Evolutionary conservation across 2,797 vertebrate species (phyloP), one percentile per base, ranked within the genome.

Genomic region (Psittacula echo): DNA sequence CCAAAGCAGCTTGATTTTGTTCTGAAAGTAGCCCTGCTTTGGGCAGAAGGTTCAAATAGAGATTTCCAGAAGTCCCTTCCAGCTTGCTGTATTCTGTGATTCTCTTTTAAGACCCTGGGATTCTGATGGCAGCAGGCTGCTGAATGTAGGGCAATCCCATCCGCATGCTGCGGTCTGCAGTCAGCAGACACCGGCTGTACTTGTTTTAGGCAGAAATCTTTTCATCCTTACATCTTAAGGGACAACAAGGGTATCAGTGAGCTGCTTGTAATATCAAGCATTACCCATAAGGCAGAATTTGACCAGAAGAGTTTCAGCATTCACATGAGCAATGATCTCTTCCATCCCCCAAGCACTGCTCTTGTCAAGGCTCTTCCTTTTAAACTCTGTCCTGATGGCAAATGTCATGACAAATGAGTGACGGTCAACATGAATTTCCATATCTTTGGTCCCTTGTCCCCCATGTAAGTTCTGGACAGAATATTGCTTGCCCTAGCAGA

Each of bases 1-100:
- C 37, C 27, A 32, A 18, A 82, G 67, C 39, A 76, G 44, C 10
- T 10, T 30, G 34, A 41, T 85, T 67, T 60, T 8, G 3, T 82
- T 94, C 79, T 87, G 56, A 56, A 89, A 65, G 44, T 66, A 76
- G 34, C 27, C 22, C 21, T 70, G 64, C 78, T 89, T 87, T 81
- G 70, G 47, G 53, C 53, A 86, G 50, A 61, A 72, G 21, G 32
- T 50, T 84, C 73, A 78, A 32, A 12, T 45, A 22, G 88, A 50
- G 74, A 60, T 73, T 48, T 90, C 62, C 42, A 41, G 71, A 65
- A 42, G 50, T 87, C 17, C 27, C 71, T 85, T 87, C 42, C 78
- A 87, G 67, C 51, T 34, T 62, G 60, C 54, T 78, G 74, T 82
- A 7, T 22, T 60, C 54, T 29, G 29, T 81, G 67, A 9, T 82